Base-by-base conservation (phyloP, 2,888 invertebrate species). In the Mythimna pallens region DNA sequence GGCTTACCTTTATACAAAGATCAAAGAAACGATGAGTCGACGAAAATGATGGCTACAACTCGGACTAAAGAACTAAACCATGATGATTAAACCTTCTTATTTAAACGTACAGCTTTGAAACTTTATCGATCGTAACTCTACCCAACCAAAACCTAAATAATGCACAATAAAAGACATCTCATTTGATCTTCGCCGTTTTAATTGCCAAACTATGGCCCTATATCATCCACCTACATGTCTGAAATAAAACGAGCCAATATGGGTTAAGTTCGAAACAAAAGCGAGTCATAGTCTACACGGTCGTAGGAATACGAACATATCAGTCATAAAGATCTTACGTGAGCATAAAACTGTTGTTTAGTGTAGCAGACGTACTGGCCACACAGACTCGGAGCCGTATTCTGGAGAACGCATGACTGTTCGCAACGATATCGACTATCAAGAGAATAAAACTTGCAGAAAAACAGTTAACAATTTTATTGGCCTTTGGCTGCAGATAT, bases 241-340 rank as follows among this genome's bases (percentile, higher is more conserved):
- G 7, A 58, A 71, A 69, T 73, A 78, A 83, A 83, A 70, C 66
- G 17, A 62, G 22, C 52, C 55, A 71, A 83, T 81, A 69, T 65
- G 43, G 78, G 78, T 83, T 78, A 76, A 83, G 64, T 54, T 66
- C n/a, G 40, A 84, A 84, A 84, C 80, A 80, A 84, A 84, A 78
- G 70, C 57, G 54, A 52, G 43, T 70, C 76, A 59, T 36, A 65
- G 67, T 68, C 57, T 65, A 67, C 62, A 40, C n/a, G 65, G 76
- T 61, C 76, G 64, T 78, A 69, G 70, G 12, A 47, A 65, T 57
- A 62, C 10, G 55, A 71, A 82, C 54, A 65, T 72, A 59, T 57
- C 57, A 34, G 70, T 71, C 65, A 71, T 81, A 81, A 78, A 81
- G 68, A 50, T 52, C 47, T 52, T 65, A 68, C 59, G 70, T 58